Percentiles rank a stretch among this genome's conserved stretches.
These are phyloP conservation scores for Amblyjoppa proteus DNA, from an alignment of 2,888 invertebrate species.

Conservation along the genomic window DNA sequence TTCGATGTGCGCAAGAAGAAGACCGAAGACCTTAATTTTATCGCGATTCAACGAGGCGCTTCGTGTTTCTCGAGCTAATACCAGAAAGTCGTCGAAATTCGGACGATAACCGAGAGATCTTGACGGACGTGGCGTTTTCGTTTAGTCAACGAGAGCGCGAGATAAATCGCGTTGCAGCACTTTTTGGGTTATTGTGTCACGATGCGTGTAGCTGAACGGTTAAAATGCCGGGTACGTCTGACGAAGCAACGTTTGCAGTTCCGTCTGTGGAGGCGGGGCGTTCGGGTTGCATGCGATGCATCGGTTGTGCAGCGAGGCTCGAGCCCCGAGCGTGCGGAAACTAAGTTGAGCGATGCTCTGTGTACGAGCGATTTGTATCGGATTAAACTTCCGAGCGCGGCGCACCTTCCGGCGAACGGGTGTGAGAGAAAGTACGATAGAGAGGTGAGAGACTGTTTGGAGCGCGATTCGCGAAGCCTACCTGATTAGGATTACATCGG, in stretches of 20 bases:
- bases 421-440: neutral
- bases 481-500: conserved; percentile 70
- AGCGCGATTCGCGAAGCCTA: conserved; percentile 47
- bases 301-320: neutral
- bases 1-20: too few relatives aligned
- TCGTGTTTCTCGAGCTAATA: too few relatives aligned
- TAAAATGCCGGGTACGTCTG: conserved; percentile 16
- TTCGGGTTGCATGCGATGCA: conserved; percentile 20
- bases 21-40: too few relatives aligned
- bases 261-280: neutral
- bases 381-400: conserved; percentile 1
- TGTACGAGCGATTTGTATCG: conserved; percentile 48
- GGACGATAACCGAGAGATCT: too few relatives aligned
- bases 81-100: too few relatives aligned
- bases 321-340: conserved; percentile 47
- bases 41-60: too few relatives aligned
- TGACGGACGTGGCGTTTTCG: neutral
- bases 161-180: neutral
- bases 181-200: neutral
- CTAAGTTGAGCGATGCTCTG: conserved; percentile 41
- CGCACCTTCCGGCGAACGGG: neutral
- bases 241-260: conserved; percentile 39
- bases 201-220: conserved; percentile 14
- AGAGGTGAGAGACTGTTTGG: neutral
- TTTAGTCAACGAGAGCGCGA: neutral